These are phyloP conservation scores for Zootermopsis nevadensis DNA, from an alignment of 2,888 invertebrate genomes.

Conservation along the genomic window DNA sequence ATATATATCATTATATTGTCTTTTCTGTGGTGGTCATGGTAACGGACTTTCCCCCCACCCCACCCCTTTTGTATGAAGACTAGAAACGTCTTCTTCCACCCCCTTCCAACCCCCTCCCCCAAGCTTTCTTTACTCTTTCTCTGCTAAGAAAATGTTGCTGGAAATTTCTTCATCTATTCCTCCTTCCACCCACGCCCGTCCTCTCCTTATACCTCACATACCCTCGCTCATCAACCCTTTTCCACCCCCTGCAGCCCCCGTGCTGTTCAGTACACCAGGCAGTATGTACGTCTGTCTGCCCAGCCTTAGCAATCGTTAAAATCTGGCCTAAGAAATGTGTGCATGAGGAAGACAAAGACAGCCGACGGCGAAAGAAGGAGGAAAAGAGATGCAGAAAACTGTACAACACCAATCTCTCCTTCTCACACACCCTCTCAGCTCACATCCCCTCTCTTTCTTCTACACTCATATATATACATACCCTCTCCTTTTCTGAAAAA, in stretches of 20 bases:
- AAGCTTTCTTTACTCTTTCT: conserved; percentile 32
- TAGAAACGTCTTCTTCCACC: conserved; percentile 6
- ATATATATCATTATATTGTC: conserved; percentile 37
- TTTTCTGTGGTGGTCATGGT: conserved; percentile 42
- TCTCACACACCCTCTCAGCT: conserved; percentile 29
- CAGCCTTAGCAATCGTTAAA: conserved; percentile 62
- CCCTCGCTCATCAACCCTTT: conserved; percentile 57
- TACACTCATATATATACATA: conserved; percentile 50
- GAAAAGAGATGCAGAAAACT: conserved; percentile 55
- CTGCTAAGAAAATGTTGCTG: conserved; percentile 67
- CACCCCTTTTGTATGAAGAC: conserved; percentile 34
- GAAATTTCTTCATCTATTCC: conserved; percentile 72
- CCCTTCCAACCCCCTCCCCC: background rate
- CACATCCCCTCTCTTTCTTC: conserved; percentile 32
- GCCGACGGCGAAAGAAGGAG: conserved; percentile 51
- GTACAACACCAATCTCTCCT: conserved; percentile 48
- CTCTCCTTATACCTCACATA: conserved; percentile 53
- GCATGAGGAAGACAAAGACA: conserved; percentile 50
- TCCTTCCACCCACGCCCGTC: conserved; percentile 62
- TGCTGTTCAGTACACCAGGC: conserved; percentile 38
- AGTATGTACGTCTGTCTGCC: conserved; percentile 52
- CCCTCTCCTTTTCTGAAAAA: conserved; percentile 51
- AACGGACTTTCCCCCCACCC: conserved; percentile 9
- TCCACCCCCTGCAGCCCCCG: conserved; percentile 48
- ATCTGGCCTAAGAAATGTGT: conserved; percentile 61